Evolutionary conservation across 2,113 vertebrate species (phyloP).

Genomic region (Oncorhynchus masou): DNA sequence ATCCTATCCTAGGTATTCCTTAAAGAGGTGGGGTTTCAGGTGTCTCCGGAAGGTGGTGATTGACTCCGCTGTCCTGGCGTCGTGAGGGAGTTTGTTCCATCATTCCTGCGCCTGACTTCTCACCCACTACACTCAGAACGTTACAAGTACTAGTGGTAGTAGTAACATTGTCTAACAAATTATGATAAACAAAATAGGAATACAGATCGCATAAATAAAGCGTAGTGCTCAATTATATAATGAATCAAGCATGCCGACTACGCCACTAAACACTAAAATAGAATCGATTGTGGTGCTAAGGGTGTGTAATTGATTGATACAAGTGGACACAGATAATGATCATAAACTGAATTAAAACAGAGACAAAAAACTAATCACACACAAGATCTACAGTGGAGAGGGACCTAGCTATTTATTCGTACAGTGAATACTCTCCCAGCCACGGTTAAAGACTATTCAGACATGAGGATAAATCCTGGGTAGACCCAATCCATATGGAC

Average conservation of each 20-base stretch:
- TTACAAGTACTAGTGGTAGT: no score
- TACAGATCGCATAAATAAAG: constrained; percentile 48
- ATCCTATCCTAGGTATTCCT: no score
- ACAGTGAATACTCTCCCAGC: constrained; percentile 25
- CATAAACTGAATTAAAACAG: constrained; percentile 55
- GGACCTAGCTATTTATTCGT: constrained; percentile 49
- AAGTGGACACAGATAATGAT: constrained; percentile 64
- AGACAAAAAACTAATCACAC: constrained; percentile 50
- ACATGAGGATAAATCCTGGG: constrained; percentile 27
- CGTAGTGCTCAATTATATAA: constrained; percentile 45
- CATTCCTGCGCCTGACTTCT: no score
- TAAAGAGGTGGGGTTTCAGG: no score
- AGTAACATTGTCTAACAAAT: background rate
- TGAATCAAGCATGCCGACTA: constrained; percentile 45
- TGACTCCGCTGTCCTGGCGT: no score
- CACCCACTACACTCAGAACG: no score
- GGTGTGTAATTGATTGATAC: constrained; percentile 60
- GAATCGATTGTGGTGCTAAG: constrained; percentile 55
- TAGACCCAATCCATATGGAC: constrained; percentile 8
- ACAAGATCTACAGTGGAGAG: constrained; percentile 18
- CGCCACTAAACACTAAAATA: constrained; percentile 44
- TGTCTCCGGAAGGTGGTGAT: no score
- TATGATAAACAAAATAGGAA: constrained; percentile 35
- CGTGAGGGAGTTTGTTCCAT: no score
- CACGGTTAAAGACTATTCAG: constrained; percentile 22